Evolutionary conservation across 2,888 invertebrate genomes (phyloP), one percentile per base, ranked within the genome.

Genomic region (Apodemia zela): DNA sequence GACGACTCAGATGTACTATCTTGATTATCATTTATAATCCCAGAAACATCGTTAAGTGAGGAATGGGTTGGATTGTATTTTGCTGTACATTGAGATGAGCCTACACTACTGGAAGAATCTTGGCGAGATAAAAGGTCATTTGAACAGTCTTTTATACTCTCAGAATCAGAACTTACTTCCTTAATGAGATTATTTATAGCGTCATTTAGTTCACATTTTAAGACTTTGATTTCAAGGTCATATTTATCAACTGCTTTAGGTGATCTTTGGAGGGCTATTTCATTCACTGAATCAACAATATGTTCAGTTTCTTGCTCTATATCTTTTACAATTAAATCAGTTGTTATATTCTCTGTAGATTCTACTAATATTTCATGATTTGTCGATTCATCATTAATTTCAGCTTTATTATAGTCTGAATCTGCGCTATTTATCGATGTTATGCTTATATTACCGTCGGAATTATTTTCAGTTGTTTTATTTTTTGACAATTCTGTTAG

Each of bases 61-160:
- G 94, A 93, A 75, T 84, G 87, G 66, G 86, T 86, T 47, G 94
- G 93, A 73, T 94, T 94, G 76, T 94, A 95, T 78, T 94, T 94
- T 66, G 94, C 94, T 38, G 96, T 96, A 79, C 94, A 95, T 72
- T 94, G 93, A 66, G 95, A 95, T 64, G 95, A 95, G 77, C 93
- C 93, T 72, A 93, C 90, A 74, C 94, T 94, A 75, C 93, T 93
- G 62, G 93, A 89, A 58, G 94, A 94, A 77, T 94, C 93, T 80
- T 93, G 93, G 62, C 94, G 93, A 59, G 81, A 76, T 67, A 86
- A 81, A 33, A 65, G 70, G 8, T 83, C 84, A 72, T 79, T 84
- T n/a, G 69, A 60, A 68, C 72, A 78, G 67, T 84, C 84, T 67
- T 75, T 76, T 5, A 68, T 54, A 63, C 67, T 75, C 74, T 89